Percentiles rank a stretch among this genome's conserved stretches.
Evolutionary conservation across 2,888 invertebrate species (phyloP).

Genomic region (Drosophila tanythrix): DNA sequence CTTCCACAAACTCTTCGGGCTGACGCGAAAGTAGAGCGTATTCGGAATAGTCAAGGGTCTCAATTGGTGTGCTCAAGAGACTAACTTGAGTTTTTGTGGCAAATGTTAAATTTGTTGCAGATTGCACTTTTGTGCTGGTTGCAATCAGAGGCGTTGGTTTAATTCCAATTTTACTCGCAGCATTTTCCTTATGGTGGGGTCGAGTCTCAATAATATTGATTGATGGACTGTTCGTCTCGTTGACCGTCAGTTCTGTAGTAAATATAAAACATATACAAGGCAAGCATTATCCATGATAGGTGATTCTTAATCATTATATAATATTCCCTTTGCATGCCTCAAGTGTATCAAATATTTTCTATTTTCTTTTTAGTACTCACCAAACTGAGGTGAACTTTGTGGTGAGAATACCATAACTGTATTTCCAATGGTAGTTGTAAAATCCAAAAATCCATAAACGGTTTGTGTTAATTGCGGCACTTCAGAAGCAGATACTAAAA

Average conservation of each 20-base stretch:
- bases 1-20: slow-evolving; percentile 93
- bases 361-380: slow-evolving; percentile 83
- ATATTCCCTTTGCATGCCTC: background rate
- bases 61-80: slow-evolving; percentile 51
- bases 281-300: background rate
- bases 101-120: slow-evolving; percentile 37
- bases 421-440: slow-evolving; percentile 96
- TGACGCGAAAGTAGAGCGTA: slow-evolving; percentile 94
- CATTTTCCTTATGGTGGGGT: slow-evolving; percentile 56
- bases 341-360: background rate
- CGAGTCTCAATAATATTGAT: slow-evolving; percentile 78
- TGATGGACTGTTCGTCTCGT: slow-evolving; percentile 38
- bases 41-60: slow-evolving; percentile 92
- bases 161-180: slow-evolving; percentile 62
- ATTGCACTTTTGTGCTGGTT: slow-evolving; percentile 34
- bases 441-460: slow-evolving; percentile 96
- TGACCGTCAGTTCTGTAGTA: slow-evolving; percentile 49
- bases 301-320: background rate
- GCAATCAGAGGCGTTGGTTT: slow-evolving; percentile 65
- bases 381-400: slow-evolving; percentile 90
- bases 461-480: slow-evolving; percentile 91
- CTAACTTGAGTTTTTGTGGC: slow-evolving; percentile 27
- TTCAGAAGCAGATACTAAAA: slow-evolving; percentile 52
- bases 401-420: slow-evolving; percentile 98
- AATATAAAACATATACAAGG: background rate